Base-by-base conservation (phyloP, 2,888 invertebrate genomes). In the Stenurella melanura region DNA sequence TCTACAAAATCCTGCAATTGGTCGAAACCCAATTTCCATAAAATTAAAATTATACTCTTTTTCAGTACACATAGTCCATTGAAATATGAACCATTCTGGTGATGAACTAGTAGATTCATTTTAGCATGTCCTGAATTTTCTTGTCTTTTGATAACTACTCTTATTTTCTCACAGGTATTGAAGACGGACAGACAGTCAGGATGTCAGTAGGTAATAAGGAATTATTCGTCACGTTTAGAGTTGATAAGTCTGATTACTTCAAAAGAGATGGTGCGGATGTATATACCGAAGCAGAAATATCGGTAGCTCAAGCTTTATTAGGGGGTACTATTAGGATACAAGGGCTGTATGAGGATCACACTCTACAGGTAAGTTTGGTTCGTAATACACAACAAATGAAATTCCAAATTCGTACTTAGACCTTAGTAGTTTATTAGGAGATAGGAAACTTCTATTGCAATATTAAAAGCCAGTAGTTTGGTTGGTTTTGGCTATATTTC, bases 131-230 rank as follows among this genome's bases (percentile, higher is more conserved):
- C n/a, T n/a, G n/a, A 38, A 9, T 38, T 57, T 50, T 21, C n/a
- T 42, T 38, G 12, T 12, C 2, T 9, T 69, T n/a, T 69, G n/a
- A 6, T 57, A 42, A n/a, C 11, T 18, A 19, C 9, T 26, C 6
- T 9, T 58, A 12, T 58, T 42, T 66, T 73, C 57, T 71, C 42
- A 81, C 71, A 89, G 89, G 97, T 18, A 97, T 99, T 9, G 98
- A 99, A 88, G 97, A 99, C 89, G 98, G 98, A 0, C 99, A 99
- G 90, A 98, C 98, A 0, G 95, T 99, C 5, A 93, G 99, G 73
- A 96, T 99, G 95, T 92, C 95, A 7, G 95, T 99, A 0, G 98
- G 98, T 15, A 93, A 92, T 83, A 96, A 96, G 87, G 98, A 99
- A 89, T 90, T 99, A 17, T 99, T 98, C 88, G 93, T 99, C 81